These are phyloP conservation scores for Chaetoderma sp. DNA, from an alignment of 2,888 invertebrate species.

Conservation along the genomic window DNA sequence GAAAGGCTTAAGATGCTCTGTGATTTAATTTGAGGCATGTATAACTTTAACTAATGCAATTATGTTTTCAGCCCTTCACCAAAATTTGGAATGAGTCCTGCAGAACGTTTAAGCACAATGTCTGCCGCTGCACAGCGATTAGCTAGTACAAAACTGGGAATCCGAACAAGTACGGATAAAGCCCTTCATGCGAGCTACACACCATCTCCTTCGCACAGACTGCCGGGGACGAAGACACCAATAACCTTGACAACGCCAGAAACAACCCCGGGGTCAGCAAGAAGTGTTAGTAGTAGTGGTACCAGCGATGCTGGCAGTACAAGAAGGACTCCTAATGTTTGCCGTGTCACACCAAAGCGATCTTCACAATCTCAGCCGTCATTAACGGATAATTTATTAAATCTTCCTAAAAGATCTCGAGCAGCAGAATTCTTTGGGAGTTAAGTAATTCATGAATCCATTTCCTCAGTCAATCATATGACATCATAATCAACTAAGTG, in stretches of 20 bases:
- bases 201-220: conserved; percentile 70
- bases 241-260: conserved; percentile 44
- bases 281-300: conserved; percentile 36
- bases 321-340: conserved; percentile 15
- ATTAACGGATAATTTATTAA: conserved; percentile 86
- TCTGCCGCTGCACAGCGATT: conserved; percentile 94
- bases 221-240: conserved; percentile 52
- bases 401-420: conserved; percentile 75
- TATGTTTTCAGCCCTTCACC: conserved; percentile 55
- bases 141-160: conserved; percentile 79
- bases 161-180: conserved; percentile 73
- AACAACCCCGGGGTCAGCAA: conserved; percentile 39
- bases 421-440: conserved; percentile 92
- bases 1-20: no score
- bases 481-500: no score
- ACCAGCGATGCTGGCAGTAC: conserved; percentile 27
- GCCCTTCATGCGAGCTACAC: conserved; percentile 74
- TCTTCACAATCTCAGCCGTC: conserved; percentile 71
- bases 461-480: no score
- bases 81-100: conserved; percentile 68
- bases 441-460: no score
- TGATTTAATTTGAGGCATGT: no score
- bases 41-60: no score
- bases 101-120: conserved; percentile 89
- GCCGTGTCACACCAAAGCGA: conserved; percentile 39